A percentile compares a stretch with the other conserved stretches of the same genome.
These are phyloP conservation scores for Rhinichthys osculus DNA, from an alignment of 2,797 vertebrate genomes.

Conservation along the genomic window DNA sequence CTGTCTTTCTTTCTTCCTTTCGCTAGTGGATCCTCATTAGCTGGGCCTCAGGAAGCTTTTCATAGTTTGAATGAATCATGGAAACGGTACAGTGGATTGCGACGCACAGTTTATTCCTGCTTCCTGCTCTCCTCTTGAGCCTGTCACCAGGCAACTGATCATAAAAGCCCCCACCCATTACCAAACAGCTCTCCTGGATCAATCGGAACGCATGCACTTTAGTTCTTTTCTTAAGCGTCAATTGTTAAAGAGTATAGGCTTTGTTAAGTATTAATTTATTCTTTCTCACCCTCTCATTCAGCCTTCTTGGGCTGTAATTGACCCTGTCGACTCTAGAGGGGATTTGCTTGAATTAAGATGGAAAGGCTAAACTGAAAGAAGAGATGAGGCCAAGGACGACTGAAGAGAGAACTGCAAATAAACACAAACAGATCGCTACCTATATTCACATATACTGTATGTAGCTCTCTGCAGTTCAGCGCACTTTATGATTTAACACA, in stretches of 20 bases:
- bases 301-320: slow-evolving; percentile 64
- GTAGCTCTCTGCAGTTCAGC: not conserved
- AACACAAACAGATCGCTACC: slow-evolving; percentile 9
- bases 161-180: slow-evolving; percentile 75
- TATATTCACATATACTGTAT: not conserved
- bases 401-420: slow-evolving; percentile 27
- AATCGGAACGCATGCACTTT: slow-evolving; percentile 75
- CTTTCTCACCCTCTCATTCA: slow-evolving; percentile 62
- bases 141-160: slow-evolving; percentile 78
- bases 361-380: slow-evolving; percentile 54
- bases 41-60: slow-evolving; percentile 82
- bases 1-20: slow-evolving; percentile 50
- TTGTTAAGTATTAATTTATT: slow-evolving; percentile 70
- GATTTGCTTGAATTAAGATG: slow-evolving; percentile 64
- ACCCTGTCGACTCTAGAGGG: slow-evolving; percentile 60
- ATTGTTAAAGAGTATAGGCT: slow-evolving; percentile 77
- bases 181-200: slow-evolving; percentile 78
- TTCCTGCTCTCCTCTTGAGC: slow-evolving; percentile 48
- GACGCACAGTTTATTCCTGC: slow-evolving; percentile 51
- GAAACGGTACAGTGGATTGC: slow-evolving; percentile 58
- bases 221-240: slow-evolving; percentile 76
- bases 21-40: slow-evolving; percentile 76
- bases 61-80: slow-evolving; percentile 80
- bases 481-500: not conserved
- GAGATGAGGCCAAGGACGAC: not conserved